These are phyloP conservation scores for Trididemnum clinides DNA, from an alignment of 23 tunicate genomes.

Conservation along the genomic window DNA sequence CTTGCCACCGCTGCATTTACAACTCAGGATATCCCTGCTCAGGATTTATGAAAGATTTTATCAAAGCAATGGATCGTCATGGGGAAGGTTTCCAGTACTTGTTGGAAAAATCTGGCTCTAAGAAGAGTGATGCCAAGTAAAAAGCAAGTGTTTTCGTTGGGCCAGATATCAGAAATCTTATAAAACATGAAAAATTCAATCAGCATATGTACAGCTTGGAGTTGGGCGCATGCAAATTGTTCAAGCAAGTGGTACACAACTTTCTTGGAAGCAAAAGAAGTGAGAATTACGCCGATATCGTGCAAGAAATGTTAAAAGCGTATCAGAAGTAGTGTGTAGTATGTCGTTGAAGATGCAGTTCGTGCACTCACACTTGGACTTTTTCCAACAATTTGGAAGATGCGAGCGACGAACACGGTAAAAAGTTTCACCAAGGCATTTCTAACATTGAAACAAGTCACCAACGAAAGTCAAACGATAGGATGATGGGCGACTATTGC, in stretches of 20 bases:
- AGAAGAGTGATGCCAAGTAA: no score
- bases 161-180: no score
- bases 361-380: constrained; percentile 15
- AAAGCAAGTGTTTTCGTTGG: no score
- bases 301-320: constrained; percentile 27
- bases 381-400: constrained; percentile 37
- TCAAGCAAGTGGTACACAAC: constrained; percentile 21
- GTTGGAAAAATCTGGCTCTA: no score
- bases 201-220: constrained; percentile 4
- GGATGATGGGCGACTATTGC: constrained; percentile 37
- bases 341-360: constrained; percentile 46
- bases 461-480: constrained; percentile 16
- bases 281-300: constrained; percentile 7
- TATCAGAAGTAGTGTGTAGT: constrained; percentile 10
- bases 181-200: no score
- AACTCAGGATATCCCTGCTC: no score
- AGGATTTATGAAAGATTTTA: constrained; percentile 8
- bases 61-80: constrained; percentile 35
- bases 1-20: no score
- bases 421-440: constrained; percentile 38
- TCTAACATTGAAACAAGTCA: constrained; percentile 24
- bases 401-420: constrained; percentile 25
- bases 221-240: constrained; percentile 20
- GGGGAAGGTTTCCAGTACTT: constrained; percentile 5
- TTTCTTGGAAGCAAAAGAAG: constrained; percentile 13